Conservation (phyloP, 2,888 invertebrate genomes). For the Mythimna impura region DNA sequence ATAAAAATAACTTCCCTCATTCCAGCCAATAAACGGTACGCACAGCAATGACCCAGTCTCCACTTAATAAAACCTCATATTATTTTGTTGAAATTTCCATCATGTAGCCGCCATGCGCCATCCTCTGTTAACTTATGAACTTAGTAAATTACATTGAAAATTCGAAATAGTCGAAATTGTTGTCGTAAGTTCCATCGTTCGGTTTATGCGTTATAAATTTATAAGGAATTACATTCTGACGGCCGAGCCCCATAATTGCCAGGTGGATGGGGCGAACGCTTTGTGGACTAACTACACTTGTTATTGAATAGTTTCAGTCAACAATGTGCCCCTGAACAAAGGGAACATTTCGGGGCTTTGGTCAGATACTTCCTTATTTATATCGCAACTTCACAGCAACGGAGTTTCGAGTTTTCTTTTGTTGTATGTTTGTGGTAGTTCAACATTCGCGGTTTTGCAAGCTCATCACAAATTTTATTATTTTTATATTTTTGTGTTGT, state of each 20-base stretch:
- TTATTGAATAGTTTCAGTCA: slow-evolving; percentile 76
- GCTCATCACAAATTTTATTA: slow-evolving; percentile 36
- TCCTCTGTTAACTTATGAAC: slow-evolving; percentile 56
- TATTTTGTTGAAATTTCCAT: slow-evolving; percentile 53
- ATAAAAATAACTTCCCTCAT: slow-evolving; percentile 48
- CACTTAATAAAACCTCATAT: slow-evolving; percentile 48
- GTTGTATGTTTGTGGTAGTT: slow-evolving; percentile 48
- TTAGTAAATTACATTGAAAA: slow-evolving; percentile 56
- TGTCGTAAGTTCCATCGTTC: slow-evolving; percentile 65
- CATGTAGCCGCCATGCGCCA: slow-evolving; percentile 31
- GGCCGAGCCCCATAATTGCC: slow-evolving; percentile 56
- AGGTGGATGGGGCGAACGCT: slow-evolving; percentile 61
- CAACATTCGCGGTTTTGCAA: slow-evolving; percentile 48
- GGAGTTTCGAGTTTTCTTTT: slow-evolving; percentile 57
- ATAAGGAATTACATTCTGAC: slow-evolving; percentile 73
- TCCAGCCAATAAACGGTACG: slow-evolving; percentile 46
- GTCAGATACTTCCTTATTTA: slow-evolving; percentile 65
- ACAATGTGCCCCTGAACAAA: slow-evolving; percentile 72
- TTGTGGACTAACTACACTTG: slow-evolving; percentile 70
- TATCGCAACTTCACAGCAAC: slow-evolving; percentile 51
- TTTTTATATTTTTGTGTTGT: slow-evolving; percentile 26
- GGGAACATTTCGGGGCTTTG: slow-evolving; percentile 64
- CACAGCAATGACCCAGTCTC: slow-evolving; percentile 42
- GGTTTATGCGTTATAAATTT: slow-evolving; percentile 76
- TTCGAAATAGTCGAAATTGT: slow-evolving; percentile 63